Evolutionary conservation across 2,888 invertebrate genomes (phyloP).

Genomic region (Acanthosepion pharaonis): DNA sequence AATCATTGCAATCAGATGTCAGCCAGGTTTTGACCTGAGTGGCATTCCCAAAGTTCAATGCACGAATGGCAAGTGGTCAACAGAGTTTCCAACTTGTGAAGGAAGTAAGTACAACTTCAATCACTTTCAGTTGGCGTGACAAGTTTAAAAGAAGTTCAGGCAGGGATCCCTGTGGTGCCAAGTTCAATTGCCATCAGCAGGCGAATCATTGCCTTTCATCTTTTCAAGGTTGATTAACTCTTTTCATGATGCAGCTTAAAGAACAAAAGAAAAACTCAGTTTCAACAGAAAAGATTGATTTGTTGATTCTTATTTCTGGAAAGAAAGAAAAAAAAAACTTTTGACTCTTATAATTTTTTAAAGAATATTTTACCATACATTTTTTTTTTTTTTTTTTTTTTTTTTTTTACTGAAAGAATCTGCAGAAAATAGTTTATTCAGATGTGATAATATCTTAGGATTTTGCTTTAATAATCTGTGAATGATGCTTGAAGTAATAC

Average conservation of each 20-base stretch:
- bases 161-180: not conserved
- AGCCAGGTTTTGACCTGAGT: not conserved
- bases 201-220: no score
- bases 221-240: no score
- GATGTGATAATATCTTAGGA: not conserved
- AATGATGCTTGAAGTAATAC: no score
- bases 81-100: conserved; percentile 24
- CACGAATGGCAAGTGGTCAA: conserved; percentile 22
- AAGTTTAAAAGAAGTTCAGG: not conserved
- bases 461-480: not conserved
- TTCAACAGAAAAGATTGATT: not conserved
- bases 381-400: not conserved
- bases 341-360: not conserved
- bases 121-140: not conserved
- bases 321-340: not conserved
- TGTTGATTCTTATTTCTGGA: not conserved
- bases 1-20: not conserved
- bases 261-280: not conserved
- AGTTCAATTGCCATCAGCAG: no score
- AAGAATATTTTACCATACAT: not conserved
- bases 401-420: not conserved
- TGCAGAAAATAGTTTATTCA: not conserved
- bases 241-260: not conserved
- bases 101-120: conserved; percentile 5
- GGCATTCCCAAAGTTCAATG: conserved; percentile 40